phyloP scores from a whole-genome alignment of 2,888 invertebrate genomes.

The Peribatodes rhomboidaria region DNA sequence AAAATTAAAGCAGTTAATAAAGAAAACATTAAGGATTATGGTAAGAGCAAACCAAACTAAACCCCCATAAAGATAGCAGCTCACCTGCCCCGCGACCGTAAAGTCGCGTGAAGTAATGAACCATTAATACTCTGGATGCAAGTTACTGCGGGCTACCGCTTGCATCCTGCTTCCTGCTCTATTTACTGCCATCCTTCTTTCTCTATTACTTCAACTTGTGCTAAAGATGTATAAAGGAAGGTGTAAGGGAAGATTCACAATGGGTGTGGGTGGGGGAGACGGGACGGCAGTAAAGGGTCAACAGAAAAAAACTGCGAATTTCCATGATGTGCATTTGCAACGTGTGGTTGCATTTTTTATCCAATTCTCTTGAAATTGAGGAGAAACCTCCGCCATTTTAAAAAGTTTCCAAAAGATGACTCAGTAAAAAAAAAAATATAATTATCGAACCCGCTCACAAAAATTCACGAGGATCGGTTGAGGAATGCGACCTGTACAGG shows the following conservation, averaged over 20 bases:
- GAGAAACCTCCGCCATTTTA: no score
- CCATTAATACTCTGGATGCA: constrained; percentile 48
- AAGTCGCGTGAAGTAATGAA: constrained; percentile 50
- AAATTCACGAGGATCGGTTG: no score
- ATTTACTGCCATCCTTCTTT: constrained; percentile 32
- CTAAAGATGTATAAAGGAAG: not conserved
- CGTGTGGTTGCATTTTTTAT: no score
- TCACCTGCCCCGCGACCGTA: constrained; percentile 46
- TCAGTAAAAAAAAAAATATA: no score
- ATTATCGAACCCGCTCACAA: no score
- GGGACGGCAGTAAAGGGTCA: not conserved
- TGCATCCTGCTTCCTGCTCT: constrained; percentile 33
- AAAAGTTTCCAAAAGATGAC: no score
- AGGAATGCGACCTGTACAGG: no score
- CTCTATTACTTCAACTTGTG: constrained; percentile 9
- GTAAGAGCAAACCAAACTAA: constrained; percentile 41
- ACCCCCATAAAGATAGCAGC: constrained; percentile 48
- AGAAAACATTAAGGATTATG: not conserved
- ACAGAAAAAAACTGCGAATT: no score
- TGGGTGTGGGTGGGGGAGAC: not conserved
- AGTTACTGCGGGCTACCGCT: constrained; percentile 39
- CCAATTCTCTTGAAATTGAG: no score
- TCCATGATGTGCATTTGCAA: no score
- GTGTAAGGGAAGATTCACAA: not conserved
- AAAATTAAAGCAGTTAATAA: not conserved